Evolutionary conservation across 1,140 invertebrate genomes (phyloP), one percentile per base, ranked within the genome.

Genomic region (Trachelipus rathkii): DNA sequence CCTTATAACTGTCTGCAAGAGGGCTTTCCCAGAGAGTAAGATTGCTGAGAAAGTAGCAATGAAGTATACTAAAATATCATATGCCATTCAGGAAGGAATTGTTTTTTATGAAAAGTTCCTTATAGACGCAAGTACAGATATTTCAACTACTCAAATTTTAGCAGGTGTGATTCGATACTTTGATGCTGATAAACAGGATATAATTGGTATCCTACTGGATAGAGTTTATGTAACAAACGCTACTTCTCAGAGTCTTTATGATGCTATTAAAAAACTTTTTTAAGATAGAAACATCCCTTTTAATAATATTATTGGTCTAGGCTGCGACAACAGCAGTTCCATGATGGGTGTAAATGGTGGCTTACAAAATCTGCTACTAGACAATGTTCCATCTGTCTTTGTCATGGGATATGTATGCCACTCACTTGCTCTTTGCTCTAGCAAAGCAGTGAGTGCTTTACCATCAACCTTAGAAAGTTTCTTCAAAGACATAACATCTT

Each of bases 81-180:
- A 75, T 50, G 44, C 74, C 13, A 78, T 78, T 7, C 73, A 72
- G 73, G 74, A 75, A 13, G 74, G 78, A n/a, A 76, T 79, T 73
- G 78, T 74, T 21, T 71, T 23, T 44, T 13, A 73, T 60, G 78
- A 76, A 71, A 8, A 43, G 9, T 0, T 79, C 0, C 70, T 77
- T n/a, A 79, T 77, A 68, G 79, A 78, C 46, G 79, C 78, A 44
- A 74, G 73, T 43, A 80, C 77, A 8, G 72, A 80, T 78, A 24
- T 78, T 11, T 78, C 79, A 0, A 73, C 78, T 15, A 50, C 79
- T n/a, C 79, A 78, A 72, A 24, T 78, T 15, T 46, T 80, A 44
- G 77, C 76, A 44, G 68, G 75, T 0, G 66, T 78, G 11, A 72
- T 75, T 15, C 43, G 76, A 19, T 80, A 60, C 70, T 80, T 72